Evolutionary conservation across 2,888 invertebrate species (phyloP), one percentile per base, ranked within the genome.

Genomic region (Scaptomyza polygonia): DNA sequence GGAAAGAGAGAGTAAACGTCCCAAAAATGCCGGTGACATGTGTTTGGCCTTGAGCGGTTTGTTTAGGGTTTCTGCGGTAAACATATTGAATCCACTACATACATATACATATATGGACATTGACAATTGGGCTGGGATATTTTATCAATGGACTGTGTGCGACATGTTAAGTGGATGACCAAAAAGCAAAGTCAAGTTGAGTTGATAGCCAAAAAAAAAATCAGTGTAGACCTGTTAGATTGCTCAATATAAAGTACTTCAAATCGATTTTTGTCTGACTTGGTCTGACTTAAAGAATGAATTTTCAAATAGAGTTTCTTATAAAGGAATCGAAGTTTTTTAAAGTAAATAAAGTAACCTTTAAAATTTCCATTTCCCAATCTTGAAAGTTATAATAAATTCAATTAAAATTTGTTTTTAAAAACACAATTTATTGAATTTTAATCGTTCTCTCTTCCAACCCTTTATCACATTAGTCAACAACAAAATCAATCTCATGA

Each of bases 21-120:
- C 45, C 27, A 44, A 61, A 39, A 79, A 77, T 63, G 69, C 67
- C 87, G 52, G 57, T 69, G 79, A 86, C 82, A 88, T 82, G 88
- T 86, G 82, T 88, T 88, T 82, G 82, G 87, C 88, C 82, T 82
- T 88, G 82, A 80, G 82, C 82, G 74, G 81, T 81, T 81, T 84
- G 77, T 81, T 81, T 81, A 74, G 80, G 80, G 67, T 61, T 74
- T 63, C 69, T 79, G 48, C 48, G 48, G 48, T 21, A 32, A 48
- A 21, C 48, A 48, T 48, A 48, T 48, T 48, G 32, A 32, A n/a
- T 47, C 9, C 12, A 21, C 21, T 21, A 21, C 4, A 36, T 36
- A 36, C 3, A n/a, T 34, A 34, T 34, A 8, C 14, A 7, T 36
- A 8, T 39, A 18, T 18, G 54, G 34, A 21, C 47, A 21, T 45